Percentiles rank a stretch among this genome's conserved stretches.
These are phyloP conservation scores for Geotrupes spiniger DNA, from an alignment of 2,888 invertebrate species.

Conservation along the genomic window DNA sequence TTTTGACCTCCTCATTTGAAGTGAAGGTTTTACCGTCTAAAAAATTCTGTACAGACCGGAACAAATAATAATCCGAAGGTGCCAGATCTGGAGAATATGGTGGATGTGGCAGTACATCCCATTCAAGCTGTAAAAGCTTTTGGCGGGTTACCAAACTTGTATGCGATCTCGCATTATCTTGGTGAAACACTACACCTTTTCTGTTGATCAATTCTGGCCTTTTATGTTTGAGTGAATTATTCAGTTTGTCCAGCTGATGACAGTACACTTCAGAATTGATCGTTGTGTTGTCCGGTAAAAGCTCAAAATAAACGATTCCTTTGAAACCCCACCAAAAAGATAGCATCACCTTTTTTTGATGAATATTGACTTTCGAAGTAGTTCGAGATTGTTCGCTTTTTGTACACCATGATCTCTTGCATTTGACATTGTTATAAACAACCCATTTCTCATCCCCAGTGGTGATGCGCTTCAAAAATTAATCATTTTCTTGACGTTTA, in stretches of 20 bases:
- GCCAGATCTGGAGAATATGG: too few relatives aligned
- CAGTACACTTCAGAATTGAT: conserved; percentile 27
- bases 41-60: too few relatives aligned
- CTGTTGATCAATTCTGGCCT: conserved; percentile 16
- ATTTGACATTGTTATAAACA: conserved; percentile 28
- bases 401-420: conserved; percentile 31
- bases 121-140: too few relatives aligned
- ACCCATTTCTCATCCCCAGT: conserved; percentile 30
- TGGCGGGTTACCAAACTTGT: not conserved
- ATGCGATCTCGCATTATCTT: conserved; percentile 17
- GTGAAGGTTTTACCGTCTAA: too few relatives aligned
- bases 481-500: conserved; percentile 27
- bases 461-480: too few relatives aligned
- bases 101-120: too few relatives aligned
- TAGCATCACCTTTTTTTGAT: conserved; percentile 26
- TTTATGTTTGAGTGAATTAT: conserved; percentile 22
- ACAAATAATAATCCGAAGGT: too few relatives aligned
- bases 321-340: conserved; percentile 29
- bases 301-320: conserved; percentile 21
- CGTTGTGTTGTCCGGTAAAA: conserved; percentile 23
- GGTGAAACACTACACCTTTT: conserved; percentile 25
- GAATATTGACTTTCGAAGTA: conserved; percentile 28
- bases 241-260: conserved; percentile 19
- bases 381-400: conserved; percentile 30
- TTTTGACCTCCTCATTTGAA: too few relatives aligned